Evolutionary conservation across 2,888 invertebrate species (phyloP).

Genomic region (Drosophila kanekoi): DNA sequence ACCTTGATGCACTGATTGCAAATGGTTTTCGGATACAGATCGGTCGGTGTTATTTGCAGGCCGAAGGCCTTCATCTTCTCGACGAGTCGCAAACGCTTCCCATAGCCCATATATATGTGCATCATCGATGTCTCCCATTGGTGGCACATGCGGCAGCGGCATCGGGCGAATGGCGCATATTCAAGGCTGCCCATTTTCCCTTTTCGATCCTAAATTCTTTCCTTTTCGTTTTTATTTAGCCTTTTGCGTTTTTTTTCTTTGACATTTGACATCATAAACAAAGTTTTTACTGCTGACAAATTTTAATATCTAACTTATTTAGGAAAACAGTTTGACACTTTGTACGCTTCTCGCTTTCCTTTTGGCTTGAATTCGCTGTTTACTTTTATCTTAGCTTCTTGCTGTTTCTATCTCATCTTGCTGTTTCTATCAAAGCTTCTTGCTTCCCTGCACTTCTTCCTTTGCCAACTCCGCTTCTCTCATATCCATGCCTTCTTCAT

Average conservation of each 20-base stretch:
- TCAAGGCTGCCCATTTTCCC: conserved; percentile 1
- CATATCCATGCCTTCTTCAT: too few relatives aligned
- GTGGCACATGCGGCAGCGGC: conserved; percentile 8
- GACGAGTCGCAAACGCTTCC: not conserved
- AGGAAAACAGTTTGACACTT: too few relatives aligned
- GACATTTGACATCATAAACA: not conserved
- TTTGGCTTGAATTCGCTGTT: too few relatives aligned
- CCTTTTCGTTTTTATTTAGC: not conserved
- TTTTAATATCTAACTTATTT: not conserved
- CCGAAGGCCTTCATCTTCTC: not conserved
- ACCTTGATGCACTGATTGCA: not conserved
- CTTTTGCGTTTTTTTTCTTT: not conserved
- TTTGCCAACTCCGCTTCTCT: too few relatives aligned
- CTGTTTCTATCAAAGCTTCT: too few relatives aligned
- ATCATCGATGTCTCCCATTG: conserved; percentile 3
- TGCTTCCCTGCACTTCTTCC: too few relatives aligned
- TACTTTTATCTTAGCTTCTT: too few relatives aligned
- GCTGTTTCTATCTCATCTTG: too few relatives aligned
- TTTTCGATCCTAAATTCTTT: not conserved
- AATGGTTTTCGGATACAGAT: conserved; percentile 7
- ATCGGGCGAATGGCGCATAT: not conserved
- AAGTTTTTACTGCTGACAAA: not conserved
- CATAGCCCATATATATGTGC: conserved; percentile 7
- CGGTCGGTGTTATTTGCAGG: conserved; percentile 1
- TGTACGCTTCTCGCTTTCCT: too few relatives aligned